Evolutionary conservation across 1,140 invertebrate species (phyloP), one percentile per base, ranked within the genome.

Genomic region (Sarcophaga bullata): DNA sequence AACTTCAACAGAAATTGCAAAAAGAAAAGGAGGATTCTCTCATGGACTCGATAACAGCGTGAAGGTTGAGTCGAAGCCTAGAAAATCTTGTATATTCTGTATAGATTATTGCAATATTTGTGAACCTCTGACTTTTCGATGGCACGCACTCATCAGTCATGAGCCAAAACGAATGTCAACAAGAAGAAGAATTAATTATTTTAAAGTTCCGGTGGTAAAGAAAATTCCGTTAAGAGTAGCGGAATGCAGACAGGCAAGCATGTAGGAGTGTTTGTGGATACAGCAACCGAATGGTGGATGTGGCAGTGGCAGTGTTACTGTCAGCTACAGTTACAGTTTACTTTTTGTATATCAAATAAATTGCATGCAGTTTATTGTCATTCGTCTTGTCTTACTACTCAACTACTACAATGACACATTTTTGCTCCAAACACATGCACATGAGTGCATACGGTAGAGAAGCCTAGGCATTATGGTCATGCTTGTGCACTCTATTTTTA

Each of bases 301-400:
- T 37, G 25, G 25, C 25, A 37, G 25, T 37, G 25, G 25, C 25
- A 37, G 25, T 25, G 15, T 3, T 11, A 15, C 52, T 54, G 19
- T 68, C 58, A 68, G 52, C 52, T 54, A 54, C 52, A 54, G 62
- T 7, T 0, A 72, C 17, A 17, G 19, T 72, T 19, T 72, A 25
- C 1, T n/a, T 17, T 78, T 78, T 50, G 25, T 4, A 50, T 11
- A 17, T 50, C 48, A 78, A 78, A 78, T 50, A 78, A 78, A 78
- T 78, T 52, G 75, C 75, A 50, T 78, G 75, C 75, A 78, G 75
- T 78, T 78, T 78, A 78, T 78, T 78, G 75, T 78, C 75, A 78
- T 78, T 78, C 75, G 75, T 78, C 75, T 78, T 78, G 48, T 17
- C n/a, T 17, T 78, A 19, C 75, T 48, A 1, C 19, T 73, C 68